Evolutionary conservation across 2,888 invertebrate genomes (phyloP).

Genomic region (Coenonympha glycerion): DNA sequence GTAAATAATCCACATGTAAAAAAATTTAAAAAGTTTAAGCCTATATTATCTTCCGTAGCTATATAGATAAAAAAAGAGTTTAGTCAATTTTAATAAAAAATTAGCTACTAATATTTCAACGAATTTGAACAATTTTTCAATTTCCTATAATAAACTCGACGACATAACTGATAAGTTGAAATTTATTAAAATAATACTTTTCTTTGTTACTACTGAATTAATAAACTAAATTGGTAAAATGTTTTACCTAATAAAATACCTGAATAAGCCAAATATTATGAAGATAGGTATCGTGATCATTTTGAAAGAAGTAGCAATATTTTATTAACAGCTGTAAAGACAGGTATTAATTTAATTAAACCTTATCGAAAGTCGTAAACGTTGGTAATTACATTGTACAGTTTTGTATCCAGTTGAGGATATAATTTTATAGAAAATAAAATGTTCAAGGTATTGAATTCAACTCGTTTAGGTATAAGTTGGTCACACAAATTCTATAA

Average conservation of each 20-base stretch:
- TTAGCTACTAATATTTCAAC: too few relatives aligned
- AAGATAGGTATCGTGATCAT: neutral
- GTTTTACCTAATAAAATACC: too few relatives aligned
- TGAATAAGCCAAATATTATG: too few relatives aligned
- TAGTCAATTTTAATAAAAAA: too few relatives aligned
- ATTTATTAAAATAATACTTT: too few relatives aligned
- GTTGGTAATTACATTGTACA: constrained; percentile 48
- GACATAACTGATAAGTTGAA: too few relatives aligned
- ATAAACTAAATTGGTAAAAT: too few relatives aligned
- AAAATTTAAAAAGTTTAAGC: neutral
- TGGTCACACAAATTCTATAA: too few relatives aligned
- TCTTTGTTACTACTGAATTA: too few relatives aligned
- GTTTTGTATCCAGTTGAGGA: constrained; percentile 30
- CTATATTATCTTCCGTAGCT: neutral
- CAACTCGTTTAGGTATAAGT: neutral
- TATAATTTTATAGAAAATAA: constrained; percentile 17
- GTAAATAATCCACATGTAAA: constrained; percentile 12
- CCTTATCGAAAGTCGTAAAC: constrained; percentile 51
- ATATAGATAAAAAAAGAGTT: too few relatives aligned
- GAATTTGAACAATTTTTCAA: too few relatives aligned
- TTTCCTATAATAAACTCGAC: too few relatives aligned
- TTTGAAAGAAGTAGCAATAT: neutral
- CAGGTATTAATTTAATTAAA: constrained; percentile 47
- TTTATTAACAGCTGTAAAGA: constrained; percentile 4
- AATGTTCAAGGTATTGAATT: constrained; percentile 13